Percentiles rank a stretch among this genome's conserved stretches.
Conservation (phyloP, 2,888 invertebrate species). For the Seladonia tumulorum region DNA sequence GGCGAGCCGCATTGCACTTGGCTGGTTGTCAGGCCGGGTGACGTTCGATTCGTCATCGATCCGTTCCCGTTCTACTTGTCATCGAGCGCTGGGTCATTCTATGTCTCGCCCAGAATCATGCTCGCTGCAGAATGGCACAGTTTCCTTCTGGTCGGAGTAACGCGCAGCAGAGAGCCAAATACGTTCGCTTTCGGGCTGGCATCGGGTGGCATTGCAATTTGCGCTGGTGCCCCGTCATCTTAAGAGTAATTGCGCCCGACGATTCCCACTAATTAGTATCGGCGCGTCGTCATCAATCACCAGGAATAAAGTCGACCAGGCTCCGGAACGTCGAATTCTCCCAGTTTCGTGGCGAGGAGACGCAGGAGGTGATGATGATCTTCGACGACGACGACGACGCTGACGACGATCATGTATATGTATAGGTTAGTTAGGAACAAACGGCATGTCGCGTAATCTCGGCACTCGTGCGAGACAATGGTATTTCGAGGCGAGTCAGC, state of each 20-base stretch:
- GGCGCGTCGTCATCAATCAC: conserved; percentile 43
- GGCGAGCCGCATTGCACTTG: neutral
- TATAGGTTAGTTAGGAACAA: conserved; percentile 47
- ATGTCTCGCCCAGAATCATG: neutral
- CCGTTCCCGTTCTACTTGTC: neutral
- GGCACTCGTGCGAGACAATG: conserved; percentile 53
- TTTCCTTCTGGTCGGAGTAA: neutral
- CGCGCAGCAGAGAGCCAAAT: neutral
- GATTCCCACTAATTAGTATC: conserved; percentile 52
- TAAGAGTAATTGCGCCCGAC: conserved; percentile 28
- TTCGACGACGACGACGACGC: conserved; percentile 46
- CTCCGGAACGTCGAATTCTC: conserved; percentile 32
- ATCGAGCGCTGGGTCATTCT: conserved; percentile 11
- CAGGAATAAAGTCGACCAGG: conserved; percentile 46
- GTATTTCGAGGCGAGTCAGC: conserved; percentile 65
- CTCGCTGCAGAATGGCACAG: neutral
- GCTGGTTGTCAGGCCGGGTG: conserved; percentile 1
- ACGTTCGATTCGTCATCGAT: conserved; percentile 5
- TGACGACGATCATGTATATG: conserved; percentile 52
- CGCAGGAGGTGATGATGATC: neutral
- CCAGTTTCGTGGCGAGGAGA: neutral
- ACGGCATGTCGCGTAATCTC: conserved; percentile 57
- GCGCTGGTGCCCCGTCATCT: neutral
- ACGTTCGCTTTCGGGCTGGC: neutral
- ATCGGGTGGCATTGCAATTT: neutral